Evolutionary conservation across 2,113 vertebrate genomes (phyloP), one percentile per base, ranked within the genome.

Genomic region (Atlantisia rogersi): DNA sequence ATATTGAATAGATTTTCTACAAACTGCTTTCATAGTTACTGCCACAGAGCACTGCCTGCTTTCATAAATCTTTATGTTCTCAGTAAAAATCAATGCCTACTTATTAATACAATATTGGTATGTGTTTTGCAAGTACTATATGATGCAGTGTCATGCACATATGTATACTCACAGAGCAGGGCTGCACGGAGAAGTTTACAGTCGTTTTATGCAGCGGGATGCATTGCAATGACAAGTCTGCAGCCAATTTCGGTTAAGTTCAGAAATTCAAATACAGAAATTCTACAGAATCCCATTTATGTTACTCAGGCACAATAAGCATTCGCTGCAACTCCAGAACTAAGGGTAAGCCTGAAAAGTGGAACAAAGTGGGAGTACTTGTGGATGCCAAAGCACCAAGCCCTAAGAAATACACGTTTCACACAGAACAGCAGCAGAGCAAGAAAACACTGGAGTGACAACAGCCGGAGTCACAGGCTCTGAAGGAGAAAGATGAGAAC

Each of bases 61-160:
- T 83, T 88, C 75, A 84, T 96, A 93, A 95, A 94, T 96, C 78
- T 91, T 95, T 94, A 63, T 76, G 48, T 88, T 92, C 74, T 82
- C 59, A 63, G 78, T 88, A 95, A 96, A 96, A 96, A 96, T 97
- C 91, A 69, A 93, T 97, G 83, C 70, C 82, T 86, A 58, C 56
- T 96, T 95, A 95, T 95, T 97, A 96, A 95, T 81, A 81, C 40
- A 59, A 65, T 94, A 95, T 92, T 88, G 94, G 94, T 86, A 73
- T 6, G 19, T 40, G 37, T 94, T 97, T 92, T 8, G 1, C 78
- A 82, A 89, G 50, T 81, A 94, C 78, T 91, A 85, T 86, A 90
- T 46, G 69, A 82, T 76, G 44, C 2, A 0, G 64, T 84, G 82
- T 83, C 62, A 70, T 65, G 58, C 40, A 88, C 42, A n/a, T 59